Percentiles rank a stretch among this genome's conserved stretches.
Evolutionary conservation across 2,888 invertebrate species (phyloP).

Genomic region (Andrena dorsata): DNA sequence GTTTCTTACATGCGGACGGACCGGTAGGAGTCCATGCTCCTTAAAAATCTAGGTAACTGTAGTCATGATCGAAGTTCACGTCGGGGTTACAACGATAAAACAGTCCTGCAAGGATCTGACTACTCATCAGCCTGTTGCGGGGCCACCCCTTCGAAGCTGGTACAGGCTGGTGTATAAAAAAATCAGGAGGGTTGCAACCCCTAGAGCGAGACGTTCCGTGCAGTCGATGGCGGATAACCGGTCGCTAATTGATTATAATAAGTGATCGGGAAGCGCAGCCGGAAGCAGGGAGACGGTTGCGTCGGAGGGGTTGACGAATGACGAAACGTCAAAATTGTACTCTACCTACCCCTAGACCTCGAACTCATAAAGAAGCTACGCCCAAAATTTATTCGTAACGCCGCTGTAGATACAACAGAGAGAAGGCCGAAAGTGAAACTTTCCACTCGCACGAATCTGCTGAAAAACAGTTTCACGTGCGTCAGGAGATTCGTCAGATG

Average conservation of each 20-base stretch:
- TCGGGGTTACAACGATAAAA: slow-evolving; percentile 19
- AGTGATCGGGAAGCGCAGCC: slow-evolving; percentile 70
- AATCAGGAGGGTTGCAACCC: slow-evolving; percentile 80
- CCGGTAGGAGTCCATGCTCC: too few relatives aligned
- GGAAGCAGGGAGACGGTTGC: slow-evolving; percentile 44
- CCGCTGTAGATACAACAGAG: too few relatives aligned
- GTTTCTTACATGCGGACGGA: too few relatives aligned
- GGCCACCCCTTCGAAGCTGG: slow-evolving; percentile 68
- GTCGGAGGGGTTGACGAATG: slow-evolving; percentile 49
- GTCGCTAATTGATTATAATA: slow-evolving; percentile 84
- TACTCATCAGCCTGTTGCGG: slow-evolving; percentile 84
- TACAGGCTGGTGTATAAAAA: slow-evolving; percentile 75
- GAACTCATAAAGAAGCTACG: too few relatives aligned
- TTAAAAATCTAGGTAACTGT: not conserved
- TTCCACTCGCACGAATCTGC: not conserved
- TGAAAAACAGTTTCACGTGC: not conserved
- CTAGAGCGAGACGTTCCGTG: slow-evolving; percentile 53
- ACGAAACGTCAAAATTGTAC: not conserved
- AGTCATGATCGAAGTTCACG: not conserved
- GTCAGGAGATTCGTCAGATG: slow-evolving; percentile 29
- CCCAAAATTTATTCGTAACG: too few relatives aligned
- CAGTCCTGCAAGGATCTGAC: slow-evolving; percentile 73
- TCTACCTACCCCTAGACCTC: too few relatives aligned
- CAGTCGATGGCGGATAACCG: slow-evolving; percentile 81
- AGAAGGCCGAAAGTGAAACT: not conserved